These are phyloP conservation scores for Venusia cambrica DNA, from an alignment of 2,888 invertebrate species.

Conservation along the genomic window DNA sequence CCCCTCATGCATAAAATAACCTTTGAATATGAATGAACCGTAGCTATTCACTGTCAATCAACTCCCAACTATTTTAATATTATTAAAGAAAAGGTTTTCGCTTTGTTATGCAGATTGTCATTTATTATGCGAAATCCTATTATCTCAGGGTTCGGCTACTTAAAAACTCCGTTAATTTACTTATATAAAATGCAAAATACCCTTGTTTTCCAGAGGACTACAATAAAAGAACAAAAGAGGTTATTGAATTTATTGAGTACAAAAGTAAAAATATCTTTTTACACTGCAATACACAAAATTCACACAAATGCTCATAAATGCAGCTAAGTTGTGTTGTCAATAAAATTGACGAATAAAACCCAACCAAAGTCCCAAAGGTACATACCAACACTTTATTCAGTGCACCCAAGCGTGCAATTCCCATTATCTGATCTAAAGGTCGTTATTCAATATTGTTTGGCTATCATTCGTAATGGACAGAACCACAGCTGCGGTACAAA, in stretches of 20 bases:
- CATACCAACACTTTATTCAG: too few species aligned
- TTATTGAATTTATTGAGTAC: conserved; percentile 40
- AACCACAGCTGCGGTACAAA: too few species aligned
- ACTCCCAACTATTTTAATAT: conserved; percentile 19
- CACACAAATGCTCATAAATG: too few species aligned
- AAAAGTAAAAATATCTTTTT: conserved; percentile 31
- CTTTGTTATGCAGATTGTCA: conserved; percentile 43
- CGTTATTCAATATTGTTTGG: too few species aligned
- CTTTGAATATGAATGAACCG: too few species aligned
- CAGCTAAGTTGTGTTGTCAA: too few species aligned
- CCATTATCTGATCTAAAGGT: too few species aligned
- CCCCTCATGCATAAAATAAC: neutral
- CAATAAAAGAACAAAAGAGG: conserved; percentile 33
- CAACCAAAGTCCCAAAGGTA: too few species aligned
- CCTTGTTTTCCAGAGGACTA: conserved; percentile 22
- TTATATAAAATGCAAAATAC: conserved; percentile 26
- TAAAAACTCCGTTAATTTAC: conserved; percentile 31
- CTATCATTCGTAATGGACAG: too few species aligned
- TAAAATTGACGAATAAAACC: too few species aligned
- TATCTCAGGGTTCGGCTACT: conserved; percentile 26
- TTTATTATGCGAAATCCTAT: conserved; percentile 35
- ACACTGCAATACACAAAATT: too few species aligned
- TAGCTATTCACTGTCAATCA: conserved; percentile 10
- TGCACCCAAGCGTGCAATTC: too few species aligned
- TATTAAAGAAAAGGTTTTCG: conserved; percentile 34